A percentile compares a stretch with the other conserved stretches of the same genome.
These are phyloP conservation scores for Macrosiphum euphorbiae DNA, from an alignment of 2,888 invertebrate genomes.

Conservation along the genomic window DNA sequence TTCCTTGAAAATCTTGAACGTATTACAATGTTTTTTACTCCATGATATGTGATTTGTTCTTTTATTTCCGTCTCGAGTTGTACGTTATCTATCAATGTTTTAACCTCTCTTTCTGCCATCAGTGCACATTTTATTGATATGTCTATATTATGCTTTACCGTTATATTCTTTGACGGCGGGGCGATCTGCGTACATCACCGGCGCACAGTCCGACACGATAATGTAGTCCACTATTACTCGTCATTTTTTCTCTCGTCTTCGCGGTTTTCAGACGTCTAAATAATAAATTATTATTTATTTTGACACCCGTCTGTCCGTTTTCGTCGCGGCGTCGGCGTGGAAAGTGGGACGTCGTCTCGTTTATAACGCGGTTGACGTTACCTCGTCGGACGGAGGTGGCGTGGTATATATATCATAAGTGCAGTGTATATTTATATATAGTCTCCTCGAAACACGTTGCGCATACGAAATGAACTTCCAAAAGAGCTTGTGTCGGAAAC, in stretches of 20 bases:
- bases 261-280: background rate
- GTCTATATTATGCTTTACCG: too few species aligned
- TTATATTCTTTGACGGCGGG: background rate
- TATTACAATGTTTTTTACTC: too few species aligned
- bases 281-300: background rate
- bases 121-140: too few species aligned
- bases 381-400: background rate
- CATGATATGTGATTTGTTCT: too few species aligned
- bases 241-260: background rate
- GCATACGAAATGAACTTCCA: slow-evolving; percentile 54
- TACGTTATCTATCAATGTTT: too few species aligned
- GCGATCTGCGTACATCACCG: background rate
- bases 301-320: background rate
- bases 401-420: background rate
- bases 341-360: background rate
- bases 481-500: slow-evolving; percentile 43
- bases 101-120: too few species aligned
- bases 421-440: background rate
- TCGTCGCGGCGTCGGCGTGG: background rate
- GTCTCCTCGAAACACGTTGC: slow-evolving; percentile 31
- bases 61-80: too few species aligned
- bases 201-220: background rate
- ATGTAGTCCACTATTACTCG: background rate
- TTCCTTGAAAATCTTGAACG: too few species aligned
- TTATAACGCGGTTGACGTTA: background rate